Base-by-base conservation (phyloP, 2,113 vertebrate genomes). In the Indicator maculatus region DNA sequence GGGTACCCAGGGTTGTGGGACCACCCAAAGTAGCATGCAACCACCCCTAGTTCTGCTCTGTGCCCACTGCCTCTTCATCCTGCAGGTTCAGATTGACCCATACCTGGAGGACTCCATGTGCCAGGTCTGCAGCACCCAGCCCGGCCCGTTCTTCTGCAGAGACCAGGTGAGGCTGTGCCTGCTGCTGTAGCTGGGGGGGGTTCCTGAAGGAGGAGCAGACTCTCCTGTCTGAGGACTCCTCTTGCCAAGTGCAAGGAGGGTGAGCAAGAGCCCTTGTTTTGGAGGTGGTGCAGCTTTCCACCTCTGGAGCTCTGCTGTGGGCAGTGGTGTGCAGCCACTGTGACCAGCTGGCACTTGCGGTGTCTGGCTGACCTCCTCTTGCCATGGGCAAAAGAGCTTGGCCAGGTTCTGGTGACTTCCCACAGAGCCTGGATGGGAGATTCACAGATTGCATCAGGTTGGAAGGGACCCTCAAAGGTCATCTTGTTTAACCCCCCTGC, bases 41-140 rank as follows among this genome's bases (percentile, higher is more conserved):
- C 6, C 5, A 1, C 0, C 33, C 27, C 36, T 8, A 19, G 26
- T 31, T 4, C 38, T 2, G 9, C 12, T 38, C 8, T 1, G 0
- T 80, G 36, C 58, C 11, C 23, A 67, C 28, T 27, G 18, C 47
- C 55, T 45, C 5, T 1, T 65, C 50, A 20, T 77, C 31, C 23
- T 38, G 39, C 95, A 99, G 99, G 99, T 99, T 95, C 99, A 99
- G 97, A 99, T 99, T 0, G 99, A 99, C 95, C 99, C 99, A 0
- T 99, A 99, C 96, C 97, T 99, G 90, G 99, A 99, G 90, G 99
- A 99, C 76, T 99, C 99, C 4, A 98, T 99, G 98, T 99, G 99
- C 98, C 99, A 99, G 83, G 97, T 99, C 90, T 99, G 99, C 98
- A 98, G 97, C 61, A 95, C 98, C 88, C 99, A 99, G 88, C 98